Base-by-base conservation (phyloP, 1,140 invertebrate species). In the Neodiprion lecontei region DNA sequence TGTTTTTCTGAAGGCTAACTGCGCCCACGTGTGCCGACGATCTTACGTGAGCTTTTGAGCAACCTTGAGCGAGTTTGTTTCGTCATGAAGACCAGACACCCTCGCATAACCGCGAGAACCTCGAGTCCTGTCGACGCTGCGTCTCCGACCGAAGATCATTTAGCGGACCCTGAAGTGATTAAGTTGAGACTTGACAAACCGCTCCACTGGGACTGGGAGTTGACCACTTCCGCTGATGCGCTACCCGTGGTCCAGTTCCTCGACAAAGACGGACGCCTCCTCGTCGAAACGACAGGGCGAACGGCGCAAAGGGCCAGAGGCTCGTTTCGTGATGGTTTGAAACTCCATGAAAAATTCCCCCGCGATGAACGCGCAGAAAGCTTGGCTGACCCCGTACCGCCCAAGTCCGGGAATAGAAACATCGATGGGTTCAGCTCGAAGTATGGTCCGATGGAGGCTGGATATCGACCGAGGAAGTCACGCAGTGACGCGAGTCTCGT, bases 251-350 rank as follows among this genome's bases (percentile, higher is more conserved):
- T 87, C 5, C 85, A 87, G 49, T 75, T 87, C 53, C 66, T 87
- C 48, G 84, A 87, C 76, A 85, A 84, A 71, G 79, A 87, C 69
- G 87, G 85, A 5, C 80, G 82, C 0, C 40, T 86, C 0, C 70
- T 88, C 61, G 85, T 88, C 0, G 86, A 87, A 70, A 87, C 86
- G 0, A 86, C 77, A 14, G 84, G 81, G 0, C 79, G 79, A 65
- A 86, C 81, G 0, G 87, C 87, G 0, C 86, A 88, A 48, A 75
- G 83, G 17, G 86, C 85, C 10, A 80, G 83, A 21, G 86, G 85
- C 9, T 85, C 85, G 3, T 86, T 87, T 61, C 78, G 79, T 0
- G 79, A 85, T 0, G 84, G 85, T 14, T 68, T 87, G 3, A 82
- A 75, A 49, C 76, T 72, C 0, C 75, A 82, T 76, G 80, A 86